Evolutionary conservation across 2,797 vertebrate genomes (phyloP).

Genomic region (Propithecus deckenii): DNA sequence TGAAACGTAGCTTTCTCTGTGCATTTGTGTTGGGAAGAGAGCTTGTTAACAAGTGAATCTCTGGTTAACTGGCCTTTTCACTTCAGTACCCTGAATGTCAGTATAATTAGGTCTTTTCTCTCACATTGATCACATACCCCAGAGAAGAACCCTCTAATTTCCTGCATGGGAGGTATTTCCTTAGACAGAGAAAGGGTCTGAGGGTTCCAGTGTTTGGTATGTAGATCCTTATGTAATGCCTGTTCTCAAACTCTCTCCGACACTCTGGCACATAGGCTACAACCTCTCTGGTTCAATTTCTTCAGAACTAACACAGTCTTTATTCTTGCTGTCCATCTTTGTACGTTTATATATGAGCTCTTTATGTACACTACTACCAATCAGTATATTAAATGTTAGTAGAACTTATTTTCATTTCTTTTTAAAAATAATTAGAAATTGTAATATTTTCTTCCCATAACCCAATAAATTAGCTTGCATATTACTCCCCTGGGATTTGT

Average conservation of each 20-base stretch:
- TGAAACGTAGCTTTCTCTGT: not conserved
- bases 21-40: not conserved
- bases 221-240: not conserved
- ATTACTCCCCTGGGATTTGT: not conserved
- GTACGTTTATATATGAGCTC: not conserved
- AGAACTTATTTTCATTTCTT: not conserved
- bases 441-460: not conserved
- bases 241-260: too few species aligned
- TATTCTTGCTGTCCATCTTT: not conserved
- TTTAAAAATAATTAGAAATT: not conserved
- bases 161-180: not conserved
- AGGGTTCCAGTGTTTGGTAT: rapidly evolving
- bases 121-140: not conserved
- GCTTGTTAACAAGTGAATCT: not conserved
- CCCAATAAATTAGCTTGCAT: too few species aligned
- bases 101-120: not conserved
- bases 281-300: not conserved
- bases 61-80: not conserved
- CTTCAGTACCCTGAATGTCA: not conserved
- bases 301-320: not conserved
- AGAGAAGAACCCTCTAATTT: not conserved
- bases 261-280: not conserved
- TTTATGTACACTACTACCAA: not conserved
- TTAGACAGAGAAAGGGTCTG: not conserved
- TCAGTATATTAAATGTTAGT: not conserved